These are phyloP conservation scores for Pipa parva DNA, from an alignment of 2,113 vertebrate species.

Conservation along the genomic window DNA sequence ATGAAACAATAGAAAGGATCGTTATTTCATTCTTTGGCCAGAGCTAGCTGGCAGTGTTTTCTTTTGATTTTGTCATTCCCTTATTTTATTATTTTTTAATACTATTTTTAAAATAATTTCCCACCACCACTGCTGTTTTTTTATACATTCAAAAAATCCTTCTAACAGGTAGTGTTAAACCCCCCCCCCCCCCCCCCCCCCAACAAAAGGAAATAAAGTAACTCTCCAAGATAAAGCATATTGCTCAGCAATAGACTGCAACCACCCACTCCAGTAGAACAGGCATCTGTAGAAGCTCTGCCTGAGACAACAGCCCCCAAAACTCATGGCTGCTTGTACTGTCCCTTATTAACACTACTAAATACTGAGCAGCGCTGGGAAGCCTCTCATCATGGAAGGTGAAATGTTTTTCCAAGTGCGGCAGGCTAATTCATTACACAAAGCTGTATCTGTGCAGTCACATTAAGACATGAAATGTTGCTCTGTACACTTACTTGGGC, in stretches of 20 bases:
- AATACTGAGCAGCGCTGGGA: not conserved
- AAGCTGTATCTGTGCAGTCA: not conserved
- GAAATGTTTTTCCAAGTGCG: constrained; percentile 22
- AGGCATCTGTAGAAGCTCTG: constrained; percentile 40
- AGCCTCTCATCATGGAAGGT: not conserved
- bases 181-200: too few species aligned
- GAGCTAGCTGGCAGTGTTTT: not conserved
- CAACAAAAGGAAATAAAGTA: too few species aligned
- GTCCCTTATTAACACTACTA: not conserved
- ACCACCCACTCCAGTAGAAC: constrained; percentile 7
- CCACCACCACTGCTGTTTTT: constrained; percentile 6
- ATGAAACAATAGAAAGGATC: too few species aligned
- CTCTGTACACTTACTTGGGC: not conserved
- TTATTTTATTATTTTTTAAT: not conserved
- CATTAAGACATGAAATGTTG: constrained; percentile 15
- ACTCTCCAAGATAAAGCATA: not conserved
- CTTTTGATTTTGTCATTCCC: not conserved
- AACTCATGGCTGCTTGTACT: not conserved
- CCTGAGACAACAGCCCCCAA: constrained; percentile 43
- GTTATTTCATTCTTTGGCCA: not conserved
- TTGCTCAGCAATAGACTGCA: constrained; percentile 41
- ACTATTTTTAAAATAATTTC: not conserved
- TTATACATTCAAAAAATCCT: constrained; percentile 27
- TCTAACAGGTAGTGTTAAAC: constrained; percentile 6
- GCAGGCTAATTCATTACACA: constrained; percentile 11